Base-by-base conservation (phyloP, 2,888 invertebrate species). In the Augiades crinisus region DNA sequence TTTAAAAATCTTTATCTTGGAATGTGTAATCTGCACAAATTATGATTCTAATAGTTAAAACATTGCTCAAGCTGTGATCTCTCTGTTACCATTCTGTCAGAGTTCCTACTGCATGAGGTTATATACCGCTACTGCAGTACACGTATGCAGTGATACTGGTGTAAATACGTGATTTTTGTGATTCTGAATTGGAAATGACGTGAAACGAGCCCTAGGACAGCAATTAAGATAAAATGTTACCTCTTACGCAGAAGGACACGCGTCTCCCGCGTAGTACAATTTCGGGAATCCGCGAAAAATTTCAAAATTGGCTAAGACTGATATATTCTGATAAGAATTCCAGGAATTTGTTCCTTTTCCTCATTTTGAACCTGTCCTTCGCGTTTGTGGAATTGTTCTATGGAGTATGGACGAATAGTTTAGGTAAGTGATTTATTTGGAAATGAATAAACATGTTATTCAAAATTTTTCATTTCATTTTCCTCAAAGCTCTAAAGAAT, bases 321-420 rank as follows among this genome's bases (percentile, higher is more conserved):
- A 97, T 98, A 70, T 96, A 98, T 81, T 94, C 98, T 0, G 99
- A 99, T 84, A 92, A 94, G 75, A 97, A 96, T 82, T 98, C 98
- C 1, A 93, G 98, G 72, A 98, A 98, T 87, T 90, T 99, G 62
- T 98, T 99, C 75, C 89, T 98, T 22, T 99, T 99, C 77, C 91
- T 99, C 8, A 65, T 98, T 59, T 90, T 99, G 30, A 99, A 99
- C 84, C 92, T 99, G 60, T 97, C 97, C 24, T 99, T 99, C 89
- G 99, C 99, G 16, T 98, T 99, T 85, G 97, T 99, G 37, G 99
- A 99, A 83, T 90, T 99, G 51, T 91, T 94, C 55, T 99, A 98
- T 90, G 99, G 99, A 59, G 91, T 97, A 71, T 95, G 94, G 95
- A 95, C 95, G 56, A 96, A 96, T 78, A 96, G 95, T 81, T 92